phyloP scores from a whole-genome alignment of 2,797 vertebrate genomes.

The Parambassis ranga region DNA sequence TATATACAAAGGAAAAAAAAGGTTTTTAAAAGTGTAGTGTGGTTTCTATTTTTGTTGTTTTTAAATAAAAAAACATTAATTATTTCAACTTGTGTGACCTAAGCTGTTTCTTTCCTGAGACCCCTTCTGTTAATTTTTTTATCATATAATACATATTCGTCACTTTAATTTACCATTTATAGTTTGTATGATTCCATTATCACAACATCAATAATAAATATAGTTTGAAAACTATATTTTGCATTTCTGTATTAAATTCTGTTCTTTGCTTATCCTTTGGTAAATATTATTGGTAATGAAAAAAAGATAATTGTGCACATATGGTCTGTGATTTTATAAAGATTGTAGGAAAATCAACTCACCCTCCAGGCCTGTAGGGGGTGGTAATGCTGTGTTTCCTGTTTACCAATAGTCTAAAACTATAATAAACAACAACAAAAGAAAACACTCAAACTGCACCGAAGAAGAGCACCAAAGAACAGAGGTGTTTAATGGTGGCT shows the following conservation, averaged over 20 bases:
- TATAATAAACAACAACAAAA: background rate
- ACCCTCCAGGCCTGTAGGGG: background rate
- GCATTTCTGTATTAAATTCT: background rate
- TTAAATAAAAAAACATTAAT: constrained; percentile 26
- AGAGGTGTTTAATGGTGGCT: background rate
- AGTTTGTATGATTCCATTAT: too few species aligned
- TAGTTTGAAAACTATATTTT: background rate
- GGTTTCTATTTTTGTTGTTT: constrained; percentile 74
- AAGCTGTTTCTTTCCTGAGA: too few species aligned
- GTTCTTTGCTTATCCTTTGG: background rate
- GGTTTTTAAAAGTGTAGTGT: constrained; percentile 58
- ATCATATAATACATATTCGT: too few species aligned
- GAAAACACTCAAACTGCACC: too few species aligned
- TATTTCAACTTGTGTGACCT: too few species aligned
- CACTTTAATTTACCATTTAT: too few species aligned
- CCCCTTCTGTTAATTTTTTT: too few species aligned
- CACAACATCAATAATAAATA: too few species aligned
- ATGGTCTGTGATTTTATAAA: too few species aligned
- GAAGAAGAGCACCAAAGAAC: constrained; percentile 3
- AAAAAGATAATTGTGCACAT: background rate
- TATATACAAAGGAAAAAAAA: constrained; percentile 61
- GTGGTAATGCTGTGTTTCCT: background rate
- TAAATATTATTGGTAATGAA: accelerated
- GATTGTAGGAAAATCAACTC: background rate
- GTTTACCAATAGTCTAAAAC: background rate